These are phyloP conservation scores for Trogon surrucura DNA, from an alignment of 2,113 vertebrate genomes.

Conservation along the genomic window DNA sequence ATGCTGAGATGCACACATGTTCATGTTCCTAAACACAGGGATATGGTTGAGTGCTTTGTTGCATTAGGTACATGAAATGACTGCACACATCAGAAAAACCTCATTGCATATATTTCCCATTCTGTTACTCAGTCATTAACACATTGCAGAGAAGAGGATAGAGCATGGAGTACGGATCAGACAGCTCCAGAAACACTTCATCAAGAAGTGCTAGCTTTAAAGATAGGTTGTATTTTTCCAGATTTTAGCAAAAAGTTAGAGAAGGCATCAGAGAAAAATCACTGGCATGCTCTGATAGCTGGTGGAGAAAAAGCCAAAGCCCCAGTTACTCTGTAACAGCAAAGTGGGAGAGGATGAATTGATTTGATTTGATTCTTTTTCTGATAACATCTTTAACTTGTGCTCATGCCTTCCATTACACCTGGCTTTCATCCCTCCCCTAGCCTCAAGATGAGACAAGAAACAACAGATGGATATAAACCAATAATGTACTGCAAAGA, in stretches of 20 bases:
- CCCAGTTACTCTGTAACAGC: not conserved
- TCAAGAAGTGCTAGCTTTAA: not conserved
- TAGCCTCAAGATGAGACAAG: not conserved
- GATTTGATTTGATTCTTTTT: not conserved
- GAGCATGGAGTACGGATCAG: not conserved
- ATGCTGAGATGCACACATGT: not conserved
- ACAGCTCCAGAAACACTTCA: not conserved
- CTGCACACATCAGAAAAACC: not conserved
- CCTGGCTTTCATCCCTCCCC: not conserved
- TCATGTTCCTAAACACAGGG: not conserved
- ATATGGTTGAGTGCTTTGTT: not conserved
- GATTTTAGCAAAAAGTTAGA: not conserved
- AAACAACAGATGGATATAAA: constrained; percentile 43
- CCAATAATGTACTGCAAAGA: not conserved
- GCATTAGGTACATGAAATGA: not conserved
- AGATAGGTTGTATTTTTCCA: not conserved
- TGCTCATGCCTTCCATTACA: not conserved
- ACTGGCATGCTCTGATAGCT: rapidly evolving
- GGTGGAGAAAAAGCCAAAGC: not conserved
- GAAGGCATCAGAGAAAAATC: not conserved
- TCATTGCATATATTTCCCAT: not conserved
- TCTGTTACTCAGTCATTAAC: not conserved
- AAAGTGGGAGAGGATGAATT: not conserved
- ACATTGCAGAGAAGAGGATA: not conserved
- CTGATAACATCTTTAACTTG: not conserved